phyloP scores from a whole-genome alignment of 2,113 vertebrate species.

The Lepisosteus oculatus region DNA sequence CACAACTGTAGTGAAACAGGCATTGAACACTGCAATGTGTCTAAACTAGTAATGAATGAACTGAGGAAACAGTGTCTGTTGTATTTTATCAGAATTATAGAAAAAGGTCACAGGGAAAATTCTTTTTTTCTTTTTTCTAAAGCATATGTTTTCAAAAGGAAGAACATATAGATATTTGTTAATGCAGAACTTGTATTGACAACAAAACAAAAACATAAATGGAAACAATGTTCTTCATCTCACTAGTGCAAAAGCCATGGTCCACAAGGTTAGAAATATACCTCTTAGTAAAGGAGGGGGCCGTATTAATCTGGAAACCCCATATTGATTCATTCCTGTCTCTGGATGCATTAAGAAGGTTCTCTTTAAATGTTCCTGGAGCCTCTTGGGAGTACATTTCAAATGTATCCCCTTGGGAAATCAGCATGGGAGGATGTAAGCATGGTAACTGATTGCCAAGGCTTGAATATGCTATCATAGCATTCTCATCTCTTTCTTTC shows the following conservation, averaged over 20 bases:
- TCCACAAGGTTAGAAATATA: background rate
- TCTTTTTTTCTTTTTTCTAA: no score
- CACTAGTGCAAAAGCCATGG: background rate
- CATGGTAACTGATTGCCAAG: background rate
- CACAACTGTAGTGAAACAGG: no score
- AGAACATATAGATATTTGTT: no score
- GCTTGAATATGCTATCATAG: background rate
- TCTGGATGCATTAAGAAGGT: background rate
- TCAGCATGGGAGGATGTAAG: background rate
- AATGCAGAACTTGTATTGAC: no score
- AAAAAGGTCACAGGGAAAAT: no score
- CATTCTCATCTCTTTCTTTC: background rate
- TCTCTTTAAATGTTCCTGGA: background rate
- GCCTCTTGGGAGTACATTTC: slow-evolving; percentile 2
- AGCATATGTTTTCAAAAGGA: no score
- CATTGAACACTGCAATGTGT: no score
- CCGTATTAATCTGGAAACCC: background rate
- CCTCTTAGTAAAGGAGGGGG: no score
- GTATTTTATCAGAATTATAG: no score
- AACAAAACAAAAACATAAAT: no score
- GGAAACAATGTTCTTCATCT: background rate
- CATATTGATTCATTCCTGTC: background rate
- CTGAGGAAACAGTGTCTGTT: no score
- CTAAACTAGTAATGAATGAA: no score
- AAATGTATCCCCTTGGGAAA: slow-evolving; percentile 8